Evolutionary conservation across 2,888 invertebrate genomes (phyloP), one percentile per base, ranked within the genome.

Genomic region (Parelbella ahira): DNA sequence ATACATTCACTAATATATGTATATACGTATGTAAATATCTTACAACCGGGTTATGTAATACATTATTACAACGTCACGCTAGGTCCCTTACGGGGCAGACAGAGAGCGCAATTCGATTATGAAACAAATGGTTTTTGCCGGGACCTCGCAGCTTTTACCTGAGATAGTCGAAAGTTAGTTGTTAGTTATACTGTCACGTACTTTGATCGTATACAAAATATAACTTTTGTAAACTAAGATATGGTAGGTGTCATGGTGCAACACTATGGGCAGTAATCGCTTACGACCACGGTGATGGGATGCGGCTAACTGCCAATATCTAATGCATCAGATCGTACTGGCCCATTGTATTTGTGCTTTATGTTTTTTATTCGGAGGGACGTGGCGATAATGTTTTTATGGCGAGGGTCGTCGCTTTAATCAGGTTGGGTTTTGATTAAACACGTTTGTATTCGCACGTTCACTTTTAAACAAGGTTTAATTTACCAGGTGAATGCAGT

Each of bases 301-400:
- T 78, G 79, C 63, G 66, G 63, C 75, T 82, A 84, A 83, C 79
- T 80, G 83, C 81, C 83, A 84, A 86, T 82, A 82, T 82, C 84
- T 75, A 81, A 83, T 84, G 83, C 79, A 80, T 70, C 74, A 63
- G 68, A 65, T 67, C 68, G 64, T 60, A 59, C 59, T 63, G 65
- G 68, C 63, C 75, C 75, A 82, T 82, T 82, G 83, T 86, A 74
- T 83, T 81, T 78, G 75, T 81, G 81, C 77, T 86, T 84, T 84
- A 84, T 84, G 81, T 78, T 86, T 84, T 87, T 87, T 82, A 77
- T 68, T 67, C 68, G 72, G 74, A 75, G 84, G 81, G 82, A 77
- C 68, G 72, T 60, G 68, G 69, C 79, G 86, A 84, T 87, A 86
- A 86, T 87, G 87, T 86, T 86, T 87, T 87, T 87, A 87, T 81